Base-by-base conservation (phyloP, 2,888 invertebrate species). In the Drosophila limbata region DNA sequence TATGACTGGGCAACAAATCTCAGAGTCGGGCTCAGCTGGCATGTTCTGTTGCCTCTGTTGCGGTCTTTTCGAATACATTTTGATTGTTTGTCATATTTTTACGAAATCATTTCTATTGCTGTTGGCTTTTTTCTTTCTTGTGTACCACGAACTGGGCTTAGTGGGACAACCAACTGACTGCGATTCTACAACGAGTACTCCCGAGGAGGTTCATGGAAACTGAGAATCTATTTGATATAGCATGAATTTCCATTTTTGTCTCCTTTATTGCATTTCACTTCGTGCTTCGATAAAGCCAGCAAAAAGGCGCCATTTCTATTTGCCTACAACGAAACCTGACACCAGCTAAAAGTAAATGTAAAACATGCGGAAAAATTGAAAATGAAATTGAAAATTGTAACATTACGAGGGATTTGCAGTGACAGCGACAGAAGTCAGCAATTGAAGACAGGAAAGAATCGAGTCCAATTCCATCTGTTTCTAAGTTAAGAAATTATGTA, bases 1-100 rank as follows among this genome's bases (percentile, higher is more conserved):
- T 44, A 15, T 33, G 62, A 61, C 59, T 55, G 67, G 56, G 76
- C 63, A 79, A 89, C 87, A 86, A 86, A 86, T 87, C 89, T 89
- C 35, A 56, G 56, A 45, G 45, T 37, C 75, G 61, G 75, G 79
- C 88, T 84, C 86, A 86, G 89, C 82, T 86, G 88, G 79, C 79
- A 62, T 76, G 68, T 78, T 79, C 73, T 71, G 69, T 71, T 83
- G 81, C 64, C 75, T 69, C 63, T 74, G 74, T 72, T 87, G 86
- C 75, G 89, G 87, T 89, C 81, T 88, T 83, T 67, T 67, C 73
- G 71, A 81, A 81, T 79, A 75, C 87, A 68, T 69, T 78, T 77
- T 88, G 89, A 88, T 88, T 86, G 89, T 79, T 89, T 89, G 84
- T 88, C 86, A 88, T 86, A 88, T 87, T 88, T 87, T 73, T 79